A percentile compares a stretch with the other conserved stretches of the same genome.
Evolutionary conservation across 2,113 vertebrate species (phyloP).

Genomic region (Falcunculus frontatus): DNA sequence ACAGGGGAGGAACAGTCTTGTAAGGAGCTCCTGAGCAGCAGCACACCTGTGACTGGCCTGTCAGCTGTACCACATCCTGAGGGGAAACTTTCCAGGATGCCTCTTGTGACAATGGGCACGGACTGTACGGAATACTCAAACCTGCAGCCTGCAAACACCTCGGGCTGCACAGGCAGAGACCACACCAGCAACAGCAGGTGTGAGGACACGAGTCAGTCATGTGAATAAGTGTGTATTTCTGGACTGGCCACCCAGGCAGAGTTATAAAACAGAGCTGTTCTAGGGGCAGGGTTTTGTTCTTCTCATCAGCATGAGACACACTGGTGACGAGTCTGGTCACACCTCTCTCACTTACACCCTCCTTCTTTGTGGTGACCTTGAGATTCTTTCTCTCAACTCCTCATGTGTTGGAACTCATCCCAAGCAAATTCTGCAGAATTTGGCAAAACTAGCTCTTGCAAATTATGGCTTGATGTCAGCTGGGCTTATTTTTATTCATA

Average conservation of each 20-base stretch:
- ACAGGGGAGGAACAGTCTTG: background rate
- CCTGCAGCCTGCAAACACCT: background rate
- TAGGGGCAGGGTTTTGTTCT: background rate
- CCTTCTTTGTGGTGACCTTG: conserved; percentile 10
- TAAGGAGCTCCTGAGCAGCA: background rate
- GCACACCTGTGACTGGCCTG: background rate
- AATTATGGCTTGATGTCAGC: conserved; percentile 23
- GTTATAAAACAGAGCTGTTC: background rate
- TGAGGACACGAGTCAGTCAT: background rate
- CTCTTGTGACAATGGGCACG: background rate
- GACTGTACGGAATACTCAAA: background rate
- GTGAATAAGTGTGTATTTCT: background rate
- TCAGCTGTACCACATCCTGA: background rate
- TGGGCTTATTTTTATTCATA: conserved; percentile 45
- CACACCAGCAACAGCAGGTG: background rate
- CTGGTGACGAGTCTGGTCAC: background rate
- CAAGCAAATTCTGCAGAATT: background rate
- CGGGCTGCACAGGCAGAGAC: background rate
- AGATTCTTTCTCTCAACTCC: conserved; percentile 9
- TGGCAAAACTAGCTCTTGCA: conserved; percentile 24
- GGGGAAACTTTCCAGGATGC: background rate
- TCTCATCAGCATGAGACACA: background rate
- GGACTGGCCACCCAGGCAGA: background rate
- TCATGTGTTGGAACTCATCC: background rate
- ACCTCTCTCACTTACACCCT: background rate